Base-by-base conservation (phyloP, 2,113 vertebrate genomes). In the Xiphias gladius region DNA sequence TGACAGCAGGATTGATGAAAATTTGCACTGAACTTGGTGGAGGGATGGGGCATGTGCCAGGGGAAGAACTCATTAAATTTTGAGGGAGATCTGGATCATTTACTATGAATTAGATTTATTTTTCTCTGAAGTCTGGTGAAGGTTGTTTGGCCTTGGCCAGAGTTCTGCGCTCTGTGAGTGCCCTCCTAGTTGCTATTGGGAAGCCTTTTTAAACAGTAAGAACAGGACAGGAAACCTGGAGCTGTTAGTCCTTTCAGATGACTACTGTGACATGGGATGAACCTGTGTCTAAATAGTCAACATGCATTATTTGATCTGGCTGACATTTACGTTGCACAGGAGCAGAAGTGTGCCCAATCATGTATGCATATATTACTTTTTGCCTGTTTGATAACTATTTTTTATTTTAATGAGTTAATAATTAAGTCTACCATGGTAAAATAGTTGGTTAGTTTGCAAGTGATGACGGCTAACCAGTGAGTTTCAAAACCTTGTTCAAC, bases 151-250 rank as follows among this genome's bases (percentile, higher is more conserved):
- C 32, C 32, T 35, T 35, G 32, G 32, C 32, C n/a, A 35, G 32
- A 35, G 32, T 3, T 35, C 32, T 35, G 32, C 32, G 6, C 32
- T 35, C 32, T 35, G 3, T 35, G 32, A 35, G 32, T 35, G 32
- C 32, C 32, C 32, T 35, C 6, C 32, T 35, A 35, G 61, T 73
- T 50, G 43, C 54, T 52, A 50, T 37, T 75, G 43, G 16, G 55
- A 68, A 75, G 54, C 24, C 64, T 55, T 22, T 76, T 46, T 67
- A 62, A 72, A 46, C 50, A 80, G 22, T 58, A 4, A 46, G 9
- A 80, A 14, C 50, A 64, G 22, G 7, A 9, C 59, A 48, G 67
- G 58, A 71, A 70, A 79, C 43, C 2, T 7, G 30, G 19, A 39
- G 65, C 76, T 64, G 10, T 57, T 73, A 37, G 37, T 58, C 28